These are phyloP conservation scores for Nylanderia fulva DNA, from an alignment of 1,140 invertebrate species.

Conservation along the genomic window DNA sequence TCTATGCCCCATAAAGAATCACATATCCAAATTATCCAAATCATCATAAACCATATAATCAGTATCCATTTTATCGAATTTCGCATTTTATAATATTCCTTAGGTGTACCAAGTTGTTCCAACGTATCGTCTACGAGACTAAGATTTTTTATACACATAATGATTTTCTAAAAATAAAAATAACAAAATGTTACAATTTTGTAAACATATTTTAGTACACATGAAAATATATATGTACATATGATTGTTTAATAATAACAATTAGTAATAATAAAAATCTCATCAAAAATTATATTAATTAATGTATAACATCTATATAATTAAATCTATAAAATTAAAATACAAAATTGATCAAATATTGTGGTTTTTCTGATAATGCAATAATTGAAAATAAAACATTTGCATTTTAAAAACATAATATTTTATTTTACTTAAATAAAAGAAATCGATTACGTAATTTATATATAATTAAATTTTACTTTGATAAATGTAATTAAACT, in stretches of 20 bases:
- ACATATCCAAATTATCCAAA: neutral
- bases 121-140: conserved; percentile 21
- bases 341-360: neutral
- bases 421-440: too few relatives aligned
- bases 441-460: too few relatives aligned
- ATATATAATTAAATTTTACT: neutral
- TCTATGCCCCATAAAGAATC: neutral
- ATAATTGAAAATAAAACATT: too few relatives aligned
- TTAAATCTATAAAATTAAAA: too few relatives aligned
- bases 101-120: neutral
- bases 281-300: neutral
- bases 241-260: neutral
- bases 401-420: too few relatives aligned
- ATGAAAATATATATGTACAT: neutral
- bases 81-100: conserved; percentile 12
- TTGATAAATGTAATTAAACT: neutral
- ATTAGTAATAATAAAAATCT: neutral
- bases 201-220: too few relatives aligned
- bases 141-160: neutral
- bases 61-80: neutral
- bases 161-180: conserved; percentile 12
- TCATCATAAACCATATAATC: neutral
- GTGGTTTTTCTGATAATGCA: too few relatives aligned
- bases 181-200: too few relatives aligned
- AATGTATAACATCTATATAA: neutral